Percentiles rank a stretch among this genome's conserved stretches.
These are phyloP conservation scores for Coregonus suidteri DNA, from an alignment of 2,797 vertebrate species.

Conservation along the genomic window DNA sequence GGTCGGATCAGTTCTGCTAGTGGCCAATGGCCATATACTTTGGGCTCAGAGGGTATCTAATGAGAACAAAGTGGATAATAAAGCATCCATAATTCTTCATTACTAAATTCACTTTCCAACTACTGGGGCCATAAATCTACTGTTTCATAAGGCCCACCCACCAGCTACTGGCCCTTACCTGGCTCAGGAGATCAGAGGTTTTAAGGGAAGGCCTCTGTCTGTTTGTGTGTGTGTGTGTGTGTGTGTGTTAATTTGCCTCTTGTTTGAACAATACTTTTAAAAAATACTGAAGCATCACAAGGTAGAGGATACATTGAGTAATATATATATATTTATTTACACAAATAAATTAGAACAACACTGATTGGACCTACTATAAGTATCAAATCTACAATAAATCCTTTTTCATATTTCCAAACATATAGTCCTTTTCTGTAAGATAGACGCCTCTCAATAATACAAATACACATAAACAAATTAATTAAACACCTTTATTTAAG, in stretches of 20 bases:
- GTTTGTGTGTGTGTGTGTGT: neutral
- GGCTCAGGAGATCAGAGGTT: neutral
- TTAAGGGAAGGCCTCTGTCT: neutral
- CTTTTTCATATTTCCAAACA: neutral
- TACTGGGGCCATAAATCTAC: neutral
- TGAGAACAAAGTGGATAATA: neutral
- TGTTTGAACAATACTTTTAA: neutral
- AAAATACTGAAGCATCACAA: neutral
- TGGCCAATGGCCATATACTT: neutral
- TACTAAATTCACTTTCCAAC: neutral
- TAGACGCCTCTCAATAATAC: neutral
- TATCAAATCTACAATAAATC: constrained; percentile 11
- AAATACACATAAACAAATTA: constrained; percentile 3
- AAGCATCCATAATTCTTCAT: neutral
- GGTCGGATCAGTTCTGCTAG: constrained; percentile 11
- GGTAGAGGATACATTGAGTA: neutral
- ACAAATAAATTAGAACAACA: constrained; percentile 38
- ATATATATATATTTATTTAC: constrained; percentile 32
- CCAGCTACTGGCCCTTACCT: neutral
- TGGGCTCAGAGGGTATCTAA: neutral
- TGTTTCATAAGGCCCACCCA: neutral
- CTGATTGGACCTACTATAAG: constrained; percentile 8
- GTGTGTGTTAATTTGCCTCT: neutral
- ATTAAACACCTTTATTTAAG: neutral
- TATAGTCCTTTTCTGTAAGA: constrained; percentile 3